A percentile compares a stretch with the other conserved stretches of the same genome.
phyloP scores from a whole-genome alignment of 2,797 vertebrate genomes.

The Novumbra hubbsi region DNA sequence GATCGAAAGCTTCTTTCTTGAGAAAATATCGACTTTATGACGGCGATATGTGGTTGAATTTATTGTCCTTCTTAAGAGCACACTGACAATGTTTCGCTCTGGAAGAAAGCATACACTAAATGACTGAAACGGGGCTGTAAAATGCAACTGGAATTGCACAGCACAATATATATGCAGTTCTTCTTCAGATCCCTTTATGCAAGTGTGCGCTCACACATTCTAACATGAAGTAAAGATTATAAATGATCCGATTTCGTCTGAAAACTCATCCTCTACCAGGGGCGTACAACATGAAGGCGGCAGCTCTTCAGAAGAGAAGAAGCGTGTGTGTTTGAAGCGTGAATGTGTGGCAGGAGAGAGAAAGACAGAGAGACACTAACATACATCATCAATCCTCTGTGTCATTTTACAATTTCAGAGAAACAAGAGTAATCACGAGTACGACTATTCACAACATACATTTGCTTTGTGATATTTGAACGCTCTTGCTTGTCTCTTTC shows the following conservation, averaged over 20 bases:
- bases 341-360: slow-evolving; percentile 7
- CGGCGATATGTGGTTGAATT: no score
- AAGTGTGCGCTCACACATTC: slow-evolving; percentile 27
- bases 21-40: no score
- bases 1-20: not conserved
- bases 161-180: not conserved
- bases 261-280: not conserved
- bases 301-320: slow-evolving; percentile 27
- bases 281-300: slow-evolving; percentile 32
- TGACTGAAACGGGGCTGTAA: no score
- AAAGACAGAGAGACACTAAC: slow-evolving; percentile 27
- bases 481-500: not conserved
- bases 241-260: slow-evolving; percentile 35
- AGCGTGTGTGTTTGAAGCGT: slow-evolving; percentile 16
- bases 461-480: not conserved
- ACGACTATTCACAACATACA: not conserved
- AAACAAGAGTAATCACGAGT: slow-evolving; percentile 7
- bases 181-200: slow-evolving; percentile 10
- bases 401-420: slow-evolving; percentile 2
- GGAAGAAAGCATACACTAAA: no score
- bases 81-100: no score
- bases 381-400: slow-evolving; percentile 41
- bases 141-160: not conserved
- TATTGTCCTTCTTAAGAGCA: no score
- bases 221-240: slow-evolving; percentile 20